Conservation (phyloP, 2,797 vertebrate species). For the Aeoliscus strigatus region DNA sequence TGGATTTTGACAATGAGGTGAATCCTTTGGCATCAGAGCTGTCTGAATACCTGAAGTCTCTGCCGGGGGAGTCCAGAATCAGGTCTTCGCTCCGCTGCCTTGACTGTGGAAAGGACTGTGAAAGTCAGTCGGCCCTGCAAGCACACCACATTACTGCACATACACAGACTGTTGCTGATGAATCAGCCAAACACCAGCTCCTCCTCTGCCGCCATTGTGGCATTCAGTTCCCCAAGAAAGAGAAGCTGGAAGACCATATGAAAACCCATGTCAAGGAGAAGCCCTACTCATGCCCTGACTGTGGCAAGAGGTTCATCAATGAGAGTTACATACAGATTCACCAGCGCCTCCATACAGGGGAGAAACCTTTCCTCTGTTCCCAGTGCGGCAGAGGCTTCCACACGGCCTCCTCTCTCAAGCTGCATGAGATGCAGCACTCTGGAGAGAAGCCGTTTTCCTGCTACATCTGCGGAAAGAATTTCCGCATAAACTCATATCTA, state of each 20-base stretch:
- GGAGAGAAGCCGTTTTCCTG: conserved; percentile 60
- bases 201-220: conserved; percentile 60
- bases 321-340: conserved; percentile 67
- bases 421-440: conserved; percentile 65
- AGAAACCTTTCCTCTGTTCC: conserved; percentile 61
- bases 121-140: conserved; percentile 53
- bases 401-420: conserved; percentile 59
- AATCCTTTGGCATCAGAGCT: conserved; percentile 45
- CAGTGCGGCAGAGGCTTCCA: conserved; percentile 64
- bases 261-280: conserved; percentile 62
- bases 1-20: conserved; percentile 43
- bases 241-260: conserved; percentile 61
- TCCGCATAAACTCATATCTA: conserved; percentile 64
- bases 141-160: conserved; percentile 50
- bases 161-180: conserved; percentile 7
- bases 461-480: conserved; percentile 61
- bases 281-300: conserved; percentile 65
- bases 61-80: conserved; percentile 56
- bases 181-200: conserved; percentile 3
- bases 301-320: conserved; percentile 67
- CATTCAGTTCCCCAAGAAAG: conserved; percentile 45
- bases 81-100: conserved; percentile 46
- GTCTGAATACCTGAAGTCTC: conserved; percentile 60
- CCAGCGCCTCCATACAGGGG: conserved; percentile 63
- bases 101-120: conserved; percentile 56